Evolutionary conservation across 2,888 invertebrate species (phyloP), one percentile per base, ranked within the genome.

Genomic region (Matsumyia berberina): DNA sequence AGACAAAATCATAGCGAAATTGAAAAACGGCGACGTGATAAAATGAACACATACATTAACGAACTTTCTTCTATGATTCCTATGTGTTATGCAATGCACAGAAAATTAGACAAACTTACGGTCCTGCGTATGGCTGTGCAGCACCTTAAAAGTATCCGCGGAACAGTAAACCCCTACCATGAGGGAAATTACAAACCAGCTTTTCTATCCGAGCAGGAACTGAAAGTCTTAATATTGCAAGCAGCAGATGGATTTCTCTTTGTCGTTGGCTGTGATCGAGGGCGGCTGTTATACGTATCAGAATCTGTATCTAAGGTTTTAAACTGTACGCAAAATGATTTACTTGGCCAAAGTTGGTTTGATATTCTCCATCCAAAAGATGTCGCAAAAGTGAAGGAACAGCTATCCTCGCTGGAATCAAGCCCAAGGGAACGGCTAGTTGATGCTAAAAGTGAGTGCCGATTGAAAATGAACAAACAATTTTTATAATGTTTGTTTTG

Each of bases 1-100:
- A 97, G 97, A 89, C 98, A 98, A 92, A 98, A 98, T 92, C 98
- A 98, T 92, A 98, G 98, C 91, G 98, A 98, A 92, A 98, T 98
- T 82, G 98, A 98, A 92, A 98, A 98, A 91, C 93, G 98, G 0
- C 94, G 98, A 0, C 94, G 98, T 33, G 98, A 98, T 91, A 98
- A 98, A 92, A 98, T 98, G 98, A 98, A 98, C 92, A 96, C 96
- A 0, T 98, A 97, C 92, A 98, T 98, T 88, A 94, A 96, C 2
- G 97, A 98, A 91, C 91, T 98, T 74, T 96, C 97, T 64, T 93
- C 96, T 1, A 96, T 98, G 95, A 94, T 98, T 17, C 98, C 98
- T 0, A 97, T 97, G 97, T 98, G 98, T 90, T 96, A 96, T 88
- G 97, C 97, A 3, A 96, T 97, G 96, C 95, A 97, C 35, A 93